Conservation (phyloP, 2,113 vertebrate genomes). For the Forbesichthys papilliferus region DNA sequence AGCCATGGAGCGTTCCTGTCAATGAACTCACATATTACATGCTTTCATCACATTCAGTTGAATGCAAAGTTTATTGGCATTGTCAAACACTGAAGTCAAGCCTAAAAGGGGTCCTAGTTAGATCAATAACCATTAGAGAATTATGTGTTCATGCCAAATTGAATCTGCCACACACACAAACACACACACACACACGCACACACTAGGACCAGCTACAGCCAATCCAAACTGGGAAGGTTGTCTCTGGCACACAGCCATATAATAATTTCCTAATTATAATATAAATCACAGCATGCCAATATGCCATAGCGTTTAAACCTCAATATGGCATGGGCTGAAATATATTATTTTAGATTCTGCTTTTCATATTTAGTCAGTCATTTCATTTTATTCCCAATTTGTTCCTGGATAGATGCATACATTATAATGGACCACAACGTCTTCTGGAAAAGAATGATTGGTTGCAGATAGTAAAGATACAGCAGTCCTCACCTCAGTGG, state of each 20-base stretch:
- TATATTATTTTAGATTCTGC: no score
- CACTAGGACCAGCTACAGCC: conserved; percentile 15
- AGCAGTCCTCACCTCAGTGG: no score
- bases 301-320: conserved; percentile 32
- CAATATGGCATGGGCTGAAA: neutral
- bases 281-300: conserved; percentile 56
- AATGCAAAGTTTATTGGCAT: conserved; percentile 37
- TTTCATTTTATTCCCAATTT: no score
- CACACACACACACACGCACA: conserved; percentile 21
- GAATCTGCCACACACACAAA: conserved; percentile 53
- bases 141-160: conserved; percentile 63
- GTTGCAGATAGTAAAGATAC: no score
- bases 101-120: conserved; percentile 28
- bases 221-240: conserved; percentile 7
- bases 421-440: no score
- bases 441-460: no score
- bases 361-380: no score
- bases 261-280: conserved; percentile 64
- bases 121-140: conserved; percentile 69
- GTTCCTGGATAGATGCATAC: no score
- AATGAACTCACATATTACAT: conserved; percentile 51
- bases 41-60: conserved; percentile 23
- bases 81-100: conserved; percentile 12
- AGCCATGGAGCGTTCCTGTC: conserved; percentile 55
- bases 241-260: conserved; percentile 45